These are phyloP conservation scores for Saccopteryx leptura DNA, from an alignment of 2,113 vertebrate species.

Conservation along the genomic window DNA sequence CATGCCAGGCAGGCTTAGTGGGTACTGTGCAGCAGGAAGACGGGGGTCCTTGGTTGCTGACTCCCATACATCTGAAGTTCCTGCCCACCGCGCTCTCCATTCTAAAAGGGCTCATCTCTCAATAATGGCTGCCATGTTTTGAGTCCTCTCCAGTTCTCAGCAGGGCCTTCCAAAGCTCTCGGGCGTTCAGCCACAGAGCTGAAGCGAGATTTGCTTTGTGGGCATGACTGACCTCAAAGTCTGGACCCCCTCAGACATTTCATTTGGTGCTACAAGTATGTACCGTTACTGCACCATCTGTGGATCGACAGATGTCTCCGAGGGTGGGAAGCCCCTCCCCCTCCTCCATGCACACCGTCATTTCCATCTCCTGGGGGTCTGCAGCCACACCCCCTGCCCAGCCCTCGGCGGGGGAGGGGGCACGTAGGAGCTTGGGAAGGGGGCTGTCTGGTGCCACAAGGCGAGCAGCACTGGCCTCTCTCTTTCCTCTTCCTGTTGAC, in stretches of 20 bases:
- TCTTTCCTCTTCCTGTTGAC: background rate
- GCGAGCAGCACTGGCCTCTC: background rate
- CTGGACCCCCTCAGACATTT: background rate
- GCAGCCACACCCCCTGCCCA: background rate
- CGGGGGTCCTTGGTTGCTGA: background rate
- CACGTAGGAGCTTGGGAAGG: background rate
- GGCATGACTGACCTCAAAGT: background rate
- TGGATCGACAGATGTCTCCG: background rate
- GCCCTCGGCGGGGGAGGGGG: background rate
- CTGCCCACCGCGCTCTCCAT: background rate
- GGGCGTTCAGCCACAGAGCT: background rate
- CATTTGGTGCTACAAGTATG: background rate
- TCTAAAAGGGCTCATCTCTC: background rate
- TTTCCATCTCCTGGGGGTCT: conserved; percentile 62
- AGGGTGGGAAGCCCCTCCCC: background rate
- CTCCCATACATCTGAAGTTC: background rate
- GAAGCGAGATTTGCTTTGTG: conserved; percentile 8
- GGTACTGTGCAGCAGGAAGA: background rate
- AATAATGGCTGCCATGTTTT: background rate
- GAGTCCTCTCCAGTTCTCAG: background rate
- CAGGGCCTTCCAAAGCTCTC: background rate
- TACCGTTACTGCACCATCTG: background rate
- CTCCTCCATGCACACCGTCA: background rate
- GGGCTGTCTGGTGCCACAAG: background rate
- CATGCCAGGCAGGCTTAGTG: background rate